Percentiles rank a stretch among this genome's conserved stretches.
Evolutionary conservation across 2,797 vertebrate species (phyloP).

Genomic region (Mus minutoides): DNA sequence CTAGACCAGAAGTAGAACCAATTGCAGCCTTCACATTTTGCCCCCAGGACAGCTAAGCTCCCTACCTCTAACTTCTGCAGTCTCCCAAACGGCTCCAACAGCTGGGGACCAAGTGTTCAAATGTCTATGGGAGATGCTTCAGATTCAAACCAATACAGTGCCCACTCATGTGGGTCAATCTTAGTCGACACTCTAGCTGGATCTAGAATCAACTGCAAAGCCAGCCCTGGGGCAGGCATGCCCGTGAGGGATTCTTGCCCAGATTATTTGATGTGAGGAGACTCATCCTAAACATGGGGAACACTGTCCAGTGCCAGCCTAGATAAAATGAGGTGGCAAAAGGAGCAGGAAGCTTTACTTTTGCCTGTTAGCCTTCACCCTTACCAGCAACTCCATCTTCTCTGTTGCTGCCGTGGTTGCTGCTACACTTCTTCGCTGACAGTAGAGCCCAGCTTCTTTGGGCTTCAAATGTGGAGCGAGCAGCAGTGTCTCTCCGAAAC

Average conservation of each 20-base stretch:
- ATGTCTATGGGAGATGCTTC: neutral
- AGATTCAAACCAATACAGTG: neutral
- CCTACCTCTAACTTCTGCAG: neutral
- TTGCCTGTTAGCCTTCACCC: neutral
- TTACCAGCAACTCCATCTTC: neutral
- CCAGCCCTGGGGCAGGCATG: neutral
- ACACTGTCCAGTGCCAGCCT: no score
- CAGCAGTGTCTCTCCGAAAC: neutral
- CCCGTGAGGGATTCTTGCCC: neutral
- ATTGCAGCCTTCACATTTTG: neutral
- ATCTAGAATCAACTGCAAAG: neutral
- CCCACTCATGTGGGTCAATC: no score
- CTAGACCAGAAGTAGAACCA: neutral
- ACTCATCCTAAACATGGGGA: neutral
- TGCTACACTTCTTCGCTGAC: neutral
- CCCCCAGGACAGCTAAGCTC: neutral
- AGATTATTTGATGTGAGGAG: neutral
- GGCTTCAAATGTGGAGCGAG: neutral
- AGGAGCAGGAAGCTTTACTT: neutral
- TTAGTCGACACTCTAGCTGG: no score
- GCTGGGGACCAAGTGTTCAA: neutral
- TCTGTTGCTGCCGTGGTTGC: neutral
- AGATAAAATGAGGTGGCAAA: neutral
- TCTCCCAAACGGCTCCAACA: neutral
- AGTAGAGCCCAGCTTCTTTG: neutral